Percentiles rank a stretch among this genome's conserved stretches.
Evolutionary conservation across 2,888 invertebrate species (phyloP).

Genomic region (Leptopilina myrica): DNA sequence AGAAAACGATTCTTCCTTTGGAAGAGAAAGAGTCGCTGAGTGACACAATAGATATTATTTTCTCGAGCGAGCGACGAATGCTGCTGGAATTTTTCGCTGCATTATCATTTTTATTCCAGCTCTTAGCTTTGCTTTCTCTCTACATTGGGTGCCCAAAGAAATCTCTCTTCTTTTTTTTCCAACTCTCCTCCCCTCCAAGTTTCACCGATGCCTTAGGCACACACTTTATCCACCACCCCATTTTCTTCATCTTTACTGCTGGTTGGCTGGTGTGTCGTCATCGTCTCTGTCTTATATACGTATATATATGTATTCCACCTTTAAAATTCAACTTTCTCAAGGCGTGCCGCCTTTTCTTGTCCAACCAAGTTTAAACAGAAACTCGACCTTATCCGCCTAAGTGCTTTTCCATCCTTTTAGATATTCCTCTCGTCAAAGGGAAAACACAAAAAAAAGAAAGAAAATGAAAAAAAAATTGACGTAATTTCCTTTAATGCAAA

Average conservation of each 20-base stretch:
- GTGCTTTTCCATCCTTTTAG: constrained; percentile 17
- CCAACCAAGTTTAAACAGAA: constrained; percentile 34
- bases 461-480: background rate
- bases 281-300: constrained; percentile 44
- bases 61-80: constrained; percentile 49
- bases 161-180: constrained; percentile 24
- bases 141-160: constrained; percentile 53
- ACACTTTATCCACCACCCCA: constrained; percentile 43
- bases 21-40: constrained; percentile 40
- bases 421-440: constrained; percentile 6
- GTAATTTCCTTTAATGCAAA: constrained; percentile 15
- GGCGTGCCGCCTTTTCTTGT: constrained; percentile 28
- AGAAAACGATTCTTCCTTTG: background rate
- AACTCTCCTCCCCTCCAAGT: background rate
- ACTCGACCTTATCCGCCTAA: constrained; percentile 9
- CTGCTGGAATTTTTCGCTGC: constrained; percentile 57
- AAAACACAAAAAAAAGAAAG: background rate
- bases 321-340: constrained; percentile 38
- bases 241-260: constrained; percentile 46
- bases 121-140: constrained; percentile 59
- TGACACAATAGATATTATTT: constrained; percentile 53
- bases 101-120: constrained; percentile 61
- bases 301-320: constrained; percentile 41
- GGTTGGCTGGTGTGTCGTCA: constrained; percentile 38
- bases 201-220: constrained; percentile 47